Conservation (phyloP, 2,888 invertebrate species). For the Protonemura montana region DNA sequence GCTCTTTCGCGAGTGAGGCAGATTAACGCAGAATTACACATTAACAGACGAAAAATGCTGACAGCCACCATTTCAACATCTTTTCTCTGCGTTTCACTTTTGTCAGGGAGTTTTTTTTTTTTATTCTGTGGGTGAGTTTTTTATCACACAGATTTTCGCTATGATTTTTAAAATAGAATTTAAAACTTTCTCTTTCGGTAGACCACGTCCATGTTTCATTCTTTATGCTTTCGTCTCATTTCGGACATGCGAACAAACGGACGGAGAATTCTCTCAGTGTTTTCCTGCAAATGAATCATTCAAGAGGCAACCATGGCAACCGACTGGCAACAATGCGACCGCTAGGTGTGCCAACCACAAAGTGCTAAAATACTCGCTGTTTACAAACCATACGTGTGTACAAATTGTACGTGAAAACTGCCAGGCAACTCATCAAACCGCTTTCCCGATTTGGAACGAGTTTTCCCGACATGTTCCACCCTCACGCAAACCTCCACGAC, state of each 20-base stretch:
- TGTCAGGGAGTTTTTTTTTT: slow-evolving; percentile 31
- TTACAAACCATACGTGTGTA: too few relatives aligned
- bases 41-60: slow-evolving; percentile 50
- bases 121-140: too few relatives aligned
- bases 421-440: too few relatives aligned
- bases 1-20: slow-evolving; percentile 47
- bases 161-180: slow-evolving; percentile 12
- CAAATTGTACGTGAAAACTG: too few relatives aligned
- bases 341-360: too few relatives aligned
- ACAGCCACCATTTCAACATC: slow-evolving; percentile 44
- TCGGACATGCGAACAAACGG: too few relatives aligned
- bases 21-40: slow-evolving; percentile 51
- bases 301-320: too few relatives aligned
- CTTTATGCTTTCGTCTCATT: too few relatives aligned
- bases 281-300: too few relatives aligned
- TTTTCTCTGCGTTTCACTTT: slow-evolving; percentile 34
- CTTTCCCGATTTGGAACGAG: background rate
- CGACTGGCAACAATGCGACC: too few relatives aligned
- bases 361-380: too few relatives aligned
- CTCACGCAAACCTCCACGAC: background rate
- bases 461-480: background rate
- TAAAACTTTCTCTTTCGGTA: background rate
- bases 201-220: background rate
- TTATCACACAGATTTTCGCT: background rate
- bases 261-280: too few relatives aligned